Percentiles rank a stretch among this genome's conserved stretches.
Evolutionary conservation across 2,888 invertebrate species (phyloP).

Genomic region (Hymenopus coronatus): DNA sequence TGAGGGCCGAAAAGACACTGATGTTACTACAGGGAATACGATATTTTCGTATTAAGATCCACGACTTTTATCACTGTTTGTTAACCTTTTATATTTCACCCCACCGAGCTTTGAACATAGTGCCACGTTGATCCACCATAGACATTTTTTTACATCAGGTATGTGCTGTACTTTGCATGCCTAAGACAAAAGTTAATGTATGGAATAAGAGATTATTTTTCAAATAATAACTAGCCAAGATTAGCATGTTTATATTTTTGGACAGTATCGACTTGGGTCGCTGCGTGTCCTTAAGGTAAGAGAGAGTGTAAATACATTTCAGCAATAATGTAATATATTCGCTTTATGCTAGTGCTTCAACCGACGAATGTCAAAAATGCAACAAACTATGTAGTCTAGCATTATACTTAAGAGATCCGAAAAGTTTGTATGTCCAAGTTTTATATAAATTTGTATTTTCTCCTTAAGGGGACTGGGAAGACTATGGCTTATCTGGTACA

Average conservation of each 20-base stretch:
- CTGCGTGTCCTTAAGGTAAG: not conserved
- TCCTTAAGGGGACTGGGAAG: no score
- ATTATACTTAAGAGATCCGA: no score
- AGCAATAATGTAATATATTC: not conserved
- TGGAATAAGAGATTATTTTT: not conserved
- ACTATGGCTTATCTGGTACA: no score
- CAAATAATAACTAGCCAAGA: not conserved
- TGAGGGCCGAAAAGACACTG: no score
- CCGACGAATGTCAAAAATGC: no score
- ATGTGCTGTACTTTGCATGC: not conserved
- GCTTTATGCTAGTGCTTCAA: no score
- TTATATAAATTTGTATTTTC: no score
- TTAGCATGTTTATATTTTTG: not conserved
- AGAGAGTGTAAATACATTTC: not conserved
- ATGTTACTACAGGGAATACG: not conserved
- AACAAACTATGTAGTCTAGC: no score
- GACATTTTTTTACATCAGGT: not conserved
- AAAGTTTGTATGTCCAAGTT: no score
- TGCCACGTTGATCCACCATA: not conserved
- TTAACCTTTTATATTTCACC: not conserved
- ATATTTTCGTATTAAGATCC: not conserved
- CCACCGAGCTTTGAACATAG: not conserved
- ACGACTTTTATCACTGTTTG: not conserved
- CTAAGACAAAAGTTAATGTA: not conserved
- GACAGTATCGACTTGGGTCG: not conserved